These are phyloP conservation scores for Artibeus lituratus DNA, from an alignment of 2,797 vertebrate genomes.

Conservation along the genomic window DNA sequence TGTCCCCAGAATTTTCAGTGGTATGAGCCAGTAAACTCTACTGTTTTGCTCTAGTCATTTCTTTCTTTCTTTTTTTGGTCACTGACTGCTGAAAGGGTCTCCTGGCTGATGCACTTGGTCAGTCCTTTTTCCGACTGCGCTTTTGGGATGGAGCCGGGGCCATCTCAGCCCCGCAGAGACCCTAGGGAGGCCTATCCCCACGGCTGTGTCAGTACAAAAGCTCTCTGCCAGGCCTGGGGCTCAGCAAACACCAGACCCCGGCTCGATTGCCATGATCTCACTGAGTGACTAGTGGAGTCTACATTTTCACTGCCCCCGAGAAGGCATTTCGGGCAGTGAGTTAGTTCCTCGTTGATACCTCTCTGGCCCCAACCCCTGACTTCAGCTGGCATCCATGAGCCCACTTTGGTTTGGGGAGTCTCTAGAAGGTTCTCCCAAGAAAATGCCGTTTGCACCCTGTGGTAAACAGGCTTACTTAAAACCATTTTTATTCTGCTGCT, in stretches of 20 bases:
- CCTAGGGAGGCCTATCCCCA: not conserved
- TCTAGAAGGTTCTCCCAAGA: not conserved
- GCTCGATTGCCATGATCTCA: not conserved
- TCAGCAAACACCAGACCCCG: not conserved
- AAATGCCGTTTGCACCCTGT: slow-evolving; percentile 54
- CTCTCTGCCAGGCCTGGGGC: not conserved
- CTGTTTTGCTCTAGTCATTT: not conserved
- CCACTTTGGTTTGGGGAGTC: not conserved
- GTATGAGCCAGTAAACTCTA: not conserved
- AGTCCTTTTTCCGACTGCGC: not conserved
- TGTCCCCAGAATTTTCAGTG: not conserved
- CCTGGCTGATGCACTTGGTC: not conserved
- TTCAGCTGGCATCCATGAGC: not conserved
- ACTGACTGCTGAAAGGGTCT: not conserved
- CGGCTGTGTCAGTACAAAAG: not conserved
- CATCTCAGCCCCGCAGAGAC: not conserved
- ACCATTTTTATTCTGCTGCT: slow-evolving; percentile 81
- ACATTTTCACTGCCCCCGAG: not conserved
- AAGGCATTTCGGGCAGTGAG: not conserved
- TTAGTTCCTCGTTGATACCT: not conserved
- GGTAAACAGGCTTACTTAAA: slow-evolving; percentile 70
- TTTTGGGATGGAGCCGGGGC: not conserved
- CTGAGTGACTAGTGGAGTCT: not conserved
- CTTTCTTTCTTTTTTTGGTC: not conserved
- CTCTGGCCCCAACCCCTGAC: not conserved